Conservation (phyloP, 2,888 invertebrate species). For the Lysandra bellargus region DNA sequence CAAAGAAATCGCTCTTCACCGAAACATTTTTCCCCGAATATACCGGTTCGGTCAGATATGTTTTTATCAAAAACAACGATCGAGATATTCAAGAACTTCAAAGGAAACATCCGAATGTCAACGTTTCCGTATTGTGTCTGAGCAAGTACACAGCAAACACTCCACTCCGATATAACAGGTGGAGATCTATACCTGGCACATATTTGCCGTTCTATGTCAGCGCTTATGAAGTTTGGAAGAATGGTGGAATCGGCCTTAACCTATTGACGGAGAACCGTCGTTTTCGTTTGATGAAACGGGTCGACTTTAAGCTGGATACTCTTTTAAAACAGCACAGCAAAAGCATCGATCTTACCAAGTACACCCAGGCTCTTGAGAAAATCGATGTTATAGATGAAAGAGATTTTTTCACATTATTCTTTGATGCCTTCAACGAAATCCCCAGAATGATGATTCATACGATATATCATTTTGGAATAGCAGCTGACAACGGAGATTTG, state of each 20-base stretch:
- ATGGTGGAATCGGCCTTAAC: slow-evolving; percentile 75
- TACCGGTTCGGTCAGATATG: slow-evolving; percentile 41
- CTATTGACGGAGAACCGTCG: slow-evolving; percentile 53
- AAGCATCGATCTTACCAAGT: slow-evolving; percentile 58
- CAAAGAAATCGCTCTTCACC: slow-evolving; percentile 50
- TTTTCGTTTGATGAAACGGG: slow-evolving; percentile 45
- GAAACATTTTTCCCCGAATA: slow-evolving; percentile 51
- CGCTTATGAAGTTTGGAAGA: slow-evolving; percentile 76
- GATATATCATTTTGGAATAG: slow-evolving; percentile 37
- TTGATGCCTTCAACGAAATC: slow-evolving; percentile 53
- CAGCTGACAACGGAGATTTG: slow-evolving; percentile 37
- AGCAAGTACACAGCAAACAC: slow-evolving; percentile 73
- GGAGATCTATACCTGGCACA: slow-evolving; percentile 67
- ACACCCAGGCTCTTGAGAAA: slow-evolving; percentile 52
- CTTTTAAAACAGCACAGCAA: slow-evolving; percentile 66
- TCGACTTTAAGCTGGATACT: slow-evolving; percentile 51
- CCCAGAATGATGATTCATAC: slow-evolving; percentile 42
- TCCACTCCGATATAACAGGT: slow-evolving; percentile 66
- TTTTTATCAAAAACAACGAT: slow-evolving; percentile 49
- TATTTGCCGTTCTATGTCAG: slow-evolving; percentile 75
- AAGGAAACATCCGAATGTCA: slow-evolving; percentile 63
- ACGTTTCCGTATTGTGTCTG: slow-evolving; percentile 59
- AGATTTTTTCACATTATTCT: slow-evolving; percentile 53
- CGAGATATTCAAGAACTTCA: slow-evolving; percentile 55
- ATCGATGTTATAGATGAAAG: slow-evolving; percentile 56